phyloP scores from a whole-genome alignment of 2,888 invertebrate species.

The Lucinisca nassula region DNA sequence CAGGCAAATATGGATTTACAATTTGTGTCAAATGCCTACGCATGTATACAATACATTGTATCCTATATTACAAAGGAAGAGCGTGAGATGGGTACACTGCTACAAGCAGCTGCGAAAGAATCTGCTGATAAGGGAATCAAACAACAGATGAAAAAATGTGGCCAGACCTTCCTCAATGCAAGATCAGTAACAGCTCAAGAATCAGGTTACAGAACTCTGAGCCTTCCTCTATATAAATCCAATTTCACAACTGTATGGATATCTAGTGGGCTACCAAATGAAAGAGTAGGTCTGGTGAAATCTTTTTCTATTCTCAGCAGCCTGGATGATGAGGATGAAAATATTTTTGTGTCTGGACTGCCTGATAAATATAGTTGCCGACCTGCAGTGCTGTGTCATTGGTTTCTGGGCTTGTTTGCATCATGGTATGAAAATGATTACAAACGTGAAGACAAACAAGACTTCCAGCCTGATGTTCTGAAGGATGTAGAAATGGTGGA shows the following conservation, averaged over 20 bases:
- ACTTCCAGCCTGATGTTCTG: slow-evolving; percentile 9
- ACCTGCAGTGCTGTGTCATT: slow-evolving; percentile 3
- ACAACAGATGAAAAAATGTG: slow-evolving; percentile 23
- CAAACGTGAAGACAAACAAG: neutral
- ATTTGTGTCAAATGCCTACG: slow-evolving; percentile 35
- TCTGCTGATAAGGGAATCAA: neutral
- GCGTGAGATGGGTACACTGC: slow-evolving; percentile 27
- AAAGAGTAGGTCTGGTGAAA: slow-evolving; percentile 49
- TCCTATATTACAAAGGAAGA: slow-evolving; percentile 33
- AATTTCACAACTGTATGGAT: slow-evolving; percentile 51
- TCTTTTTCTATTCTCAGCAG: slow-evolving; percentile 23
- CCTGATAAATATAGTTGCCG: slow-evolving; percentile 35
- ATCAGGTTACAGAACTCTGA: slow-evolving; percentile 44
- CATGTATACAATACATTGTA: slow-evolving; percentile 76
- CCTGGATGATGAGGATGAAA: slow-evolving; percentile 56
- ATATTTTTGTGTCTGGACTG: slow-evolving; percentile 28
- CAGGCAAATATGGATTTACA: slow-evolving; percentile 38
- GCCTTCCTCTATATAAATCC: slow-evolving; percentile 45
- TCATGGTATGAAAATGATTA: slow-evolving; percentile 1
- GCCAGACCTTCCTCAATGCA: slow-evolving; percentile 36
- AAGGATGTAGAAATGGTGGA: neutral
- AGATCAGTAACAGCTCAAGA: slow-evolving; percentile 53
- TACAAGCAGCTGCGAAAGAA: slow-evolving; percentile 23
- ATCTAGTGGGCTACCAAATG: slow-evolving; percentile 48
- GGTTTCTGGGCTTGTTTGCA: slow-evolving; percentile 51